Evolutionary conservation across 2,797 vertebrate species (phyloP).

Genomic region (Ceryle rudis): DNA sequence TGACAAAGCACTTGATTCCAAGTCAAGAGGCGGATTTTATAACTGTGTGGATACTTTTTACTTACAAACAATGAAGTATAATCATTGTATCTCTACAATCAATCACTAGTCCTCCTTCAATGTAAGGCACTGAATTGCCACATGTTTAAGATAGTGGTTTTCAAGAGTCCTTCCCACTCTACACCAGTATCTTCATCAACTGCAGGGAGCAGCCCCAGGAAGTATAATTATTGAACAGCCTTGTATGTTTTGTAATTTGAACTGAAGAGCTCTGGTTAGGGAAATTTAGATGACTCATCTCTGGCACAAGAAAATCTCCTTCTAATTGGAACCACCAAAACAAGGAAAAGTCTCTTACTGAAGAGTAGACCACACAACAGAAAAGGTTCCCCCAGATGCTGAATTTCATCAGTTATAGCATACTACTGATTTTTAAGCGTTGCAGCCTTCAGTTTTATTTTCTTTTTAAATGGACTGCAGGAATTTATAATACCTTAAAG

Average conservation of each 20-base stretch:
- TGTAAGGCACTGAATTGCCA: neutral
- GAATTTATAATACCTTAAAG: neutral
- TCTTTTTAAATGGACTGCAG: neutral
- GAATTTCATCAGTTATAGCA: neutral
- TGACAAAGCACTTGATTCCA: neutral
- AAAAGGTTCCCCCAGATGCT: neutral
- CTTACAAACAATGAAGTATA: neutral
- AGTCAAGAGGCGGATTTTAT: neutral
- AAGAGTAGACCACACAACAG: neutral
- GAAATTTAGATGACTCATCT: neutral
- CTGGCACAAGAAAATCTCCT: slow-evolving; percentile 41
- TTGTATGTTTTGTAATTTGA: slow-evolving; percentile 54
- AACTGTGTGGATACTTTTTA: neutral
- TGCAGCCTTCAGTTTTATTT: neutral
- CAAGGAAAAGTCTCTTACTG: neutral
- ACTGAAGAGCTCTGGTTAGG: neutral
- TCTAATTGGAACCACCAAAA: slow-evolving; percentile 29
- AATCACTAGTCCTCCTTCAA: neutral
- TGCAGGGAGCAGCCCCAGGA: slow-evolving; percentile 34
- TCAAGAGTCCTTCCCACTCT: neutral
- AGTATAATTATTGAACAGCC: slow-evolving; percentile 53
- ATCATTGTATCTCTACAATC: accelerated
- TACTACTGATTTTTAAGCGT: neutral
- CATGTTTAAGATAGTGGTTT: neutral
- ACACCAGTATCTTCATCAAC: neutral